phyloP scores from a whole-genome alignment of 2,797 vertebrate species.

The Iguana delicatissima region DNA sequence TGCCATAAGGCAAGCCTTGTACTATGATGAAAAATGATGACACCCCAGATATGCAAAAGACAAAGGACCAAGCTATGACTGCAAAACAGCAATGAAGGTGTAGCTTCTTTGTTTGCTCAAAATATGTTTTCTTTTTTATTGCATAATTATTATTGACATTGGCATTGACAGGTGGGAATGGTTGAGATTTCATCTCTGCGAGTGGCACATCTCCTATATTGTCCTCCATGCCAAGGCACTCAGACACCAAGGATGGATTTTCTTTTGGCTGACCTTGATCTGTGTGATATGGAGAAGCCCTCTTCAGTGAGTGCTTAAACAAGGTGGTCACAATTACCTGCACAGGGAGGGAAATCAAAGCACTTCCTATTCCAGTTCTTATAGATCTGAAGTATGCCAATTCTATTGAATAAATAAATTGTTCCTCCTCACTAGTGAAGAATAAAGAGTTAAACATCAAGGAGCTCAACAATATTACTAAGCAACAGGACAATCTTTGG shows the following conservation, averaged over 20 bases:
- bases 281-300: neutral
- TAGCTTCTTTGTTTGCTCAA: neutral
- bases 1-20: constrained; percentile 76
- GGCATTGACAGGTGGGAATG: rapidly evolving
- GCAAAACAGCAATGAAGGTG: constrained; percentile 27
- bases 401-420: neutral
- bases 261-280: constrained; percentile 17
- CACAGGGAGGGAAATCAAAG: constrained; percentile 69
- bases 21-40: constrained; percentile 73
- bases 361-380: constrained; percentile 70
- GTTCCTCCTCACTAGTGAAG: constrained; percentile 54
- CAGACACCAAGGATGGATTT: rapidly evolving
- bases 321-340: constrained; percentile 64
- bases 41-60: constrained; percentile 39
- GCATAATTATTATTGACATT: rapidly evolving
- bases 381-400: constrained; percentile 49
- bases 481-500: constrained; percentile 76
- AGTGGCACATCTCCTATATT: rapidly evolving
- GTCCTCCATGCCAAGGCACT: neutral
- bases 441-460: constrained; percentile 77
- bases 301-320: constrained; percentile 70
- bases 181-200: rapidly evolving
- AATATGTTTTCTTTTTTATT: rapidly evolving
- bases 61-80: constrained; percentile 61
- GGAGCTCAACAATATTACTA: constrained; percentile 68